Conservation (phyloP, 2,113 vertebrate genomes). For the Podarcis cretensis region DNA sequence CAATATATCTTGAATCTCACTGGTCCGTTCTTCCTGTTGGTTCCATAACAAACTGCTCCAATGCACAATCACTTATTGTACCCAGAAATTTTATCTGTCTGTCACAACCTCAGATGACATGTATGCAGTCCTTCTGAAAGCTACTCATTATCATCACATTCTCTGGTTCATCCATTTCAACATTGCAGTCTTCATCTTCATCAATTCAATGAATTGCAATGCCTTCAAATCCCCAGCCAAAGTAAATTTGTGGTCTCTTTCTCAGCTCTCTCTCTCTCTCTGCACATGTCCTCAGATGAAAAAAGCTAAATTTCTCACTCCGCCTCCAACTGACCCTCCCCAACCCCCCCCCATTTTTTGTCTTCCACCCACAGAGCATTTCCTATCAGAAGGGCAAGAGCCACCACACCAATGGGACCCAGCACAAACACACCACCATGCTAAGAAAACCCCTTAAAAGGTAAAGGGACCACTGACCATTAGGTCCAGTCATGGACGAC, state of each 20-base stretch:
- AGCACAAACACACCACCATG: too few species aligned
- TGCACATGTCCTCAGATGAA: neutral
- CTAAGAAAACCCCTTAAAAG: too few species aligned
- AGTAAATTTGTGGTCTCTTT: neutral
- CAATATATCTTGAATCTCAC: neutral
- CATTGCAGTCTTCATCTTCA: neutral
- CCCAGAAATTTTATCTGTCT: slow-evolving; percentile 10
- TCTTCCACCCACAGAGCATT: too few species aligned
- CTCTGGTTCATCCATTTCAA: neutral
- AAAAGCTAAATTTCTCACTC: too few species aligned
- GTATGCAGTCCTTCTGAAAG: neutral
- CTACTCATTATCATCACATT: neutral
- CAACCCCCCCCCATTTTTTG: too few species aligned
- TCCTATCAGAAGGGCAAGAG: too few species aligned
- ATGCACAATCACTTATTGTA: neutral
- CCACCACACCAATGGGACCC: too few species aligned
- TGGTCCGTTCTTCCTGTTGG: neutral
- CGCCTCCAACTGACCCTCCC: too few species aligned
- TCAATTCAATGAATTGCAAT: neutral
- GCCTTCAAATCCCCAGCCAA: neutral
- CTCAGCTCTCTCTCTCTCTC: neutral
- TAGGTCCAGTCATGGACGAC: too few species aligned
- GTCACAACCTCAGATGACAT: slow-evolving; percentile 7
- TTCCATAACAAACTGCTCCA: slow-evolving; percentile 1
- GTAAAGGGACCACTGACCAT: too few species aligned